phyloP scores from a whole-genome alignment of 2,888 invertebrate genomes.

The Ypsolopha scabrella region DNA sequence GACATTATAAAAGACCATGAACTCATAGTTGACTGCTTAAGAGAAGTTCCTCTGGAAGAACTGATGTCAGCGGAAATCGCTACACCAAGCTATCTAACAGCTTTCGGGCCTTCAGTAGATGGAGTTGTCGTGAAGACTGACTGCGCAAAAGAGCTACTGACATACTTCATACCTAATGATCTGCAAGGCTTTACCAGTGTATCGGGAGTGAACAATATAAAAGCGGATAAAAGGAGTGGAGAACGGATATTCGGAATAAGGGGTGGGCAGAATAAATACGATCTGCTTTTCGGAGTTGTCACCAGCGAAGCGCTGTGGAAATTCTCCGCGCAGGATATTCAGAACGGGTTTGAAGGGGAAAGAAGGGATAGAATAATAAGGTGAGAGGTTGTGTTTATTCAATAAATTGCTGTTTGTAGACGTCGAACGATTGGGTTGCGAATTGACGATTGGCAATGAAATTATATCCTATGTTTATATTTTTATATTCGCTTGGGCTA shows the following conservation, averaged over 20 bases:
- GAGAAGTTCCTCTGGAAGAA: conserved; percentile 80
- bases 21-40: conserved; percentile 85
- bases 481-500: too few relatives aligned
- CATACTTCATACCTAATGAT: conserved; percentile 77
- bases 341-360: conserved; percentile 90
- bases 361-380: conserved; percentile 87
- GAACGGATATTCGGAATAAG: conserved; percentile 71
- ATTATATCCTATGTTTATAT: too few relatives aligned
- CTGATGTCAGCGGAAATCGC: conserved; percentile 81
- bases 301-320: conserved; percentile 93
- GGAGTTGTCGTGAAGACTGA: conserved; percentile 93
- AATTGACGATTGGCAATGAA: too few relatives aligned
- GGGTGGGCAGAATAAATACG: conserved; percentile 77
- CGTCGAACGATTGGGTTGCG: too few relatives aligned
- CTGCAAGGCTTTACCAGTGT: conserved; percentile 74
- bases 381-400: conserved; percentile 56
- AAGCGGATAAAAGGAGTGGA: conserved; percentile 73
- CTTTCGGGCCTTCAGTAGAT: conserved; percentile 95
- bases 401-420: conserved; percentile 27
- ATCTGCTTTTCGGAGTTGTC: conserved; percentile 92
- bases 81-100: conserved; percentile 84
- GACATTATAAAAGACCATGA: conserved; percentile 87
- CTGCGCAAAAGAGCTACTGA: conserved; percentile 83
- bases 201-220: conserved; percentile 66
- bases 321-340: conserved; percentile 87